phyloP scores from a whole-genome alignment of 2,797 vertebrate genomes.

The Anguilla anguilla region DNA sequence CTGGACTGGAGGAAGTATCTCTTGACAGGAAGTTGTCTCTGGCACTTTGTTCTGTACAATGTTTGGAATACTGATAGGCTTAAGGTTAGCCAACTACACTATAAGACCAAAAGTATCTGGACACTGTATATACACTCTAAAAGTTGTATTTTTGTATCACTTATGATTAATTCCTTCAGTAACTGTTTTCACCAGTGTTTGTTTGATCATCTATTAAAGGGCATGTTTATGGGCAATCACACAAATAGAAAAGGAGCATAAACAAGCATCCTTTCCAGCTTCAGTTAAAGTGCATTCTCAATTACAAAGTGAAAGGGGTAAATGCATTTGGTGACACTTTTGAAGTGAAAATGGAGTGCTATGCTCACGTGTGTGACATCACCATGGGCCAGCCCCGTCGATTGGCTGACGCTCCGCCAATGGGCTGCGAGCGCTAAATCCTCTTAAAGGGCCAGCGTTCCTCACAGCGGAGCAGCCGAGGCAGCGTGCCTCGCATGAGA shows the following conservation, averaged over 20 bases:
- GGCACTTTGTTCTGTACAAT: not conserved
- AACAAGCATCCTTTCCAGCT: not conserved
- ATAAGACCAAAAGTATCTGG: too few relatives aligned
- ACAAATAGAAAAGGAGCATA: not conserved
- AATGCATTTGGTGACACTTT: not conserved
- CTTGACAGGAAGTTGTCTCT: not conserved
- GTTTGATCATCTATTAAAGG: not conserved
- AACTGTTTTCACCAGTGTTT: not conserved
- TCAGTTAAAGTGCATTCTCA: not conserved
- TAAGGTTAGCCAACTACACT: not conserved
- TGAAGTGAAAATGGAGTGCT: not conserved
- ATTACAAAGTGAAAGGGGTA: not conserved
- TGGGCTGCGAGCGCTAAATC: too few relatives aligned
- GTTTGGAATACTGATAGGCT: not conserved
- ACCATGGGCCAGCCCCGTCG: not conserved
- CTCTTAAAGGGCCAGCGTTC: not conserved
- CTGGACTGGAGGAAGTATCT: not conserved
- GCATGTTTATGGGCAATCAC: not conserved
- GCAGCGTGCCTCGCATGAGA: constrained; percentile 48
- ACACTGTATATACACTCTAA: too few relatives aligned
- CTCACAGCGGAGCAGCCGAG: not conserved
- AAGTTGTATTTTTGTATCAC: not conserved
- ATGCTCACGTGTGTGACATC: not conserved
- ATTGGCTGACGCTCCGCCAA: not conserved
- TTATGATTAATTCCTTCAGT: not conserved